Base-by-base conservation (phyloP, 2,113 vertebrate genomes). In the Phylloscopus trochiloides region DNA sequence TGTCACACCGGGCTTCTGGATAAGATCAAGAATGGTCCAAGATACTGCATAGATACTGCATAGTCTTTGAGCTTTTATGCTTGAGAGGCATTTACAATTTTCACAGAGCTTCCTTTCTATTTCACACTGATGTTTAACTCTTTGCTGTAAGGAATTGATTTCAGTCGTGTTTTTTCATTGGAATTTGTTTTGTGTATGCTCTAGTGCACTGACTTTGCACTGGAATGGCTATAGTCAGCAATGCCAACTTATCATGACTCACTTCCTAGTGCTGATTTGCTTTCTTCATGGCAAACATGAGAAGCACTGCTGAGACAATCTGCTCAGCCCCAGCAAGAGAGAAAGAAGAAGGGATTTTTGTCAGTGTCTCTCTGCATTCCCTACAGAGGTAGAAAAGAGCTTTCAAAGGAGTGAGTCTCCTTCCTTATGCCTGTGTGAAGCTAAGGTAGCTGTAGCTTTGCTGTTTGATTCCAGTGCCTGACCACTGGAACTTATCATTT, bases 261-360 rank as follows among this genome's bases (percentile, higher is more conserved):
- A 97, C 59, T 92, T 96, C 85, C 90, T 91, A 93, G 62, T 58
- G 47, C 63, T 75, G n/a, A 77, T 87, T 92, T 89, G 38, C 61
- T 92, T 88, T 76, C 51, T 93, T 83, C 36, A 4, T 91, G 92
- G 72, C 83, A 94, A 92, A 55, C 48, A 51, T 1, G 26, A 72
- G 86, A 80, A 95, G 63, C 52, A 89, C 94, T 94, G 91, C 96
- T 96, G 95, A 90, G 95, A 70, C 87, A 96, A 96, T 97, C 96
- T 96, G 96, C 82, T 95, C 80, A 92, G 59, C 26, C 81, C 12
- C 91, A 89, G 92, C 66, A 89, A 91, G 89, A 61, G 19, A 67
- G 57, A 92, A 75, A 19, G 50, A 80, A 66, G 42, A 19, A 80
- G 25, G 7, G 32, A 8, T 93, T 90, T 86, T 42, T 52, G 20